Evolutionary conservation across 2,113 vertebrate species (phyloP).

Genomic region (Eulemur rufifrons): DNA sequence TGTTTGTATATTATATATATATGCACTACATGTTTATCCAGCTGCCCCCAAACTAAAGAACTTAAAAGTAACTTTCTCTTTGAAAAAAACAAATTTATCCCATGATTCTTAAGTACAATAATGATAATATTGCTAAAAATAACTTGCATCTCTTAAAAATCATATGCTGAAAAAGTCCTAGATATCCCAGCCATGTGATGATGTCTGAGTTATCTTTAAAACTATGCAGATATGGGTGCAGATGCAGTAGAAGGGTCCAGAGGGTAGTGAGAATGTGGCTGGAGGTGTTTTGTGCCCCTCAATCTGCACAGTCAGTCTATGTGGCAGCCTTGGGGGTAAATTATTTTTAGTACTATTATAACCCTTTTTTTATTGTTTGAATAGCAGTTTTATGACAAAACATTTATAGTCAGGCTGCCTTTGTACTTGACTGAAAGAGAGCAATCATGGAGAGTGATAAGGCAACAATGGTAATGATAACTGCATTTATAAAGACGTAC

Average conservation of each 20-base stretch:
- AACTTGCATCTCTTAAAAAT: neutral
- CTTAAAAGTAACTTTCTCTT: conserved; percentile 61
- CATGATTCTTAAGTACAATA: conserved; percentile 58
- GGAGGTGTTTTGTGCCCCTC: conserved; percentile 66
- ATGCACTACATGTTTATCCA: neutral
- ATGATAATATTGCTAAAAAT: conserved; percentile 25
- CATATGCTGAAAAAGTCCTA: neutral
- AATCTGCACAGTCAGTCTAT: conserved; percentile 72
- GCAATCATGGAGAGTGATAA: conserved; percentile 84
- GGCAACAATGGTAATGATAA: conserved; percentile 84
- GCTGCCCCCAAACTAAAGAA: neutral
- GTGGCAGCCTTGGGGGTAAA: conserved; percentile 79
- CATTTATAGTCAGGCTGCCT: conserved; percentile 86
- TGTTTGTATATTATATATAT: neutral
- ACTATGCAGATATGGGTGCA: conserved; percentile 40
- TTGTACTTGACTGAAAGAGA: conserved; percentile 85
- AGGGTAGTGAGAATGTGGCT: conserved; percentile 70
- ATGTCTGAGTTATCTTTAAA: conserved; percentile 67
- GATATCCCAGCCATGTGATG: conserved; percentile 40
- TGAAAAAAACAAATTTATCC: conserved; percentile 68
- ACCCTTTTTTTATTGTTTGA: conserved; percentile 85
- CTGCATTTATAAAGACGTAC: conserved; percentile 82
- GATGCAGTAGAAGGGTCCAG: conserved; percentile 56
- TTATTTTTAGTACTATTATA: conserved; percentile 85
- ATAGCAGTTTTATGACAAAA: conserved; percentile 87